Evolutionary conservation across 2,888 invertebrate species (phyloP), one percentile per base, ranked within the genome.

Genomic region (Catocala nupta): DNA sequence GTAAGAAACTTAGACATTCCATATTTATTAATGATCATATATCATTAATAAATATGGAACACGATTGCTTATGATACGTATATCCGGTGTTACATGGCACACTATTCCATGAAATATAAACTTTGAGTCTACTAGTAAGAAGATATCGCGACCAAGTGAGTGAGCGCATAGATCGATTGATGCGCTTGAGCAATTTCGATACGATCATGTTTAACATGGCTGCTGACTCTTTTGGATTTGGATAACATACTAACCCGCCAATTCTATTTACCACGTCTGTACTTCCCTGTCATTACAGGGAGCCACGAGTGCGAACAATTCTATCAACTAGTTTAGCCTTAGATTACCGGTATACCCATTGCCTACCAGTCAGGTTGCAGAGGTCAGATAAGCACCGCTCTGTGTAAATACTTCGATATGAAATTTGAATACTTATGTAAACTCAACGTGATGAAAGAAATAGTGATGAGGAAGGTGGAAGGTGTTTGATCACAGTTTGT

Each of bases 401-500:
- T 16, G 33, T 45, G 43, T 42, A 11, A 47, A 42, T 8, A 33
- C 12, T 43, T 6, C 33, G 13, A 39, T 50, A 53, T 25, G 12
- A 16, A 45, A 34, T 33, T 49, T 47, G 33, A 12, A 49, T 11
- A n/a, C n/a, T n/a, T n/a, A 33, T n/a, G 5, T 5, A 49, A 36
- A 25, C 9, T 12, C 34, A 16, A 43, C 12, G 6, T 16, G 44
- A 13, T 16, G 44, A 13, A 48, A 5, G 48, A 44, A 48, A 39
- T 55, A 8, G 8, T 13, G 55, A 47, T 11, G 12, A 55, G 33
- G n/a, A 11, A 25, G 47, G 36, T 7, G 43, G 47, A 25, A 3
- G 50, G 36, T 47, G 47, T 57, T 43, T 33, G 44, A 67, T 71
- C 43, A 66, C 60, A 66, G 51, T 68, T 65, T 68, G 71, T 60